Evolutionary conservation across 2,113 vertebrate species (phyloP), one percentile per base, ranked within the genome.

Genomic region (Brachyhypopomus gauderio): DNA sequence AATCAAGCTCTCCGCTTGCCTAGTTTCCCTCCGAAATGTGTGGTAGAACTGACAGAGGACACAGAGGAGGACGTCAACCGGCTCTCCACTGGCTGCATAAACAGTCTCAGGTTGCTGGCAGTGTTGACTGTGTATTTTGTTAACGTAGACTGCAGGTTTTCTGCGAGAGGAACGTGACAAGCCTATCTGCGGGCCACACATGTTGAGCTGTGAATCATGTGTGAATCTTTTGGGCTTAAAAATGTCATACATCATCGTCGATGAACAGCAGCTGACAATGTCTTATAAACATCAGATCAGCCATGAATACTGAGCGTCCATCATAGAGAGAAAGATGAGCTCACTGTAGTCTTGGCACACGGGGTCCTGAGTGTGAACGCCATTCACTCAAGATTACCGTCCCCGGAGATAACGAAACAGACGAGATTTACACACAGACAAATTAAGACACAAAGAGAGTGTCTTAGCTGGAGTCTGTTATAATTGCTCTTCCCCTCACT

Each of bases 361-460:
- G 3, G 30, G 30, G 30, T 30, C 30, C 30, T 30, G 30, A n/a
- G n/a, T n/a, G n/a, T n/a, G n/a, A 2, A 30, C 30, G 30, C 41
- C 5, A 80, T 80, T 58, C 64, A 30, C 72, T 74, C 34, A 71
- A 30, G 63, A 77, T 72, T 83, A 78, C 70, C 66, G 59, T 78
- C 80, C 72, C 73, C 27, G 20, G 79, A 87, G 83, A 83, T 85
- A 72, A 84, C 77, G 78, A 84, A 84, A 78, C 36, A 62, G 69
- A 73, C 34, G 45, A 75, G 71, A 82, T 77, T 86, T 83, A 56
- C 80, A 86, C 58, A 75, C 72, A 59, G 78, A 80, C 82, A 77
- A 84, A 85, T 82, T 80, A 84, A 70, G 73, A 25, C 45, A 27
- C 4, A 59, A n/a, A 78, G 25, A 71, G 72, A 52, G 64, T 36